Conservation (phyloP, 2,888 invertebrate genomes). For the Leptura quadrifasciata region DNA sequence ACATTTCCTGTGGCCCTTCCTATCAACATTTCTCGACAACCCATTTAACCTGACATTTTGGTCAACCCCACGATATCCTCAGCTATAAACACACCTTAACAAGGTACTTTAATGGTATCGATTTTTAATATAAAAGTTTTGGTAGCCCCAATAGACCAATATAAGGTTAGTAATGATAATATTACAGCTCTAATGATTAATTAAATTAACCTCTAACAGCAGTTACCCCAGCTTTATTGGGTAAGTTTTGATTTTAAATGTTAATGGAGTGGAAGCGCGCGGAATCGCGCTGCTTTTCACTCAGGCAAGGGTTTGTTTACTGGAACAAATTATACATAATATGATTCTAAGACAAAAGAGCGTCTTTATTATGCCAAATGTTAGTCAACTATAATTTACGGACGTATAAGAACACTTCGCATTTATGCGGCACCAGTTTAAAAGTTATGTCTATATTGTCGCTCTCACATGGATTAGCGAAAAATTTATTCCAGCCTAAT, state of each 20-base stretch:
- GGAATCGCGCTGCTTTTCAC: background rate
- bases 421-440: too few relatives aligned
- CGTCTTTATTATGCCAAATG: too few relatives aligned
- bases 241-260: conserved; percentile 32
- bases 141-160: conserved; percentile 36
- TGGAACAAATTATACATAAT: background rate
- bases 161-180: conserved; percentile 45
- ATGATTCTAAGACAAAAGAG: background rate
- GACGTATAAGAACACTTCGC: too few relatives aligned
- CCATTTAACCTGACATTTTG: conserved; percentile 41
- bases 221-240: conserved; percentile 41
- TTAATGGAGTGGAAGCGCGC: background rate
- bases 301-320: background rate
- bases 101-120: conserved; percentile 43
- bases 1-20: conserved; percentile 37
- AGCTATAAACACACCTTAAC: conserved; percentile 48
- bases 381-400: too few relatives aligned
- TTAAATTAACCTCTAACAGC: conserved; percentile 46
- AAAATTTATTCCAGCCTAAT: too few relatives aligned
- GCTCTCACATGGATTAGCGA: too few relatives aligned
- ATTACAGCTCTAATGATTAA: conserved; percentile 48
- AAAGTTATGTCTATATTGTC: too few relatives aligned
- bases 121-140: conserved; percentile 49
- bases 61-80: conserved; percentile 44
- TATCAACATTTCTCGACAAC: conserved; percentile 30